Percentiles rank a stretch among this genome's conserved stretches.
Conservation (phyloP, 1,140 invertebrate genomes). For the Heliconius nattereri region DNA sequence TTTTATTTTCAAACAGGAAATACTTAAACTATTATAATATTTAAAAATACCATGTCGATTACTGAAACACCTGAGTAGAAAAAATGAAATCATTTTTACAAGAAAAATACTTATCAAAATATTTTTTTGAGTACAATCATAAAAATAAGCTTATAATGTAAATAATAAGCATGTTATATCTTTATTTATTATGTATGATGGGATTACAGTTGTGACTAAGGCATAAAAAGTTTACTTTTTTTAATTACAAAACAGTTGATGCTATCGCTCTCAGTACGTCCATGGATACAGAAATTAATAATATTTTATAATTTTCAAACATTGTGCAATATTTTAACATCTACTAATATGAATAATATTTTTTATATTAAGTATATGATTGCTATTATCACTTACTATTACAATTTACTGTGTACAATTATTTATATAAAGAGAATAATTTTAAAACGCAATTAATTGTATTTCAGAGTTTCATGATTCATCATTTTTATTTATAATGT, state of each 20-base stretch:
- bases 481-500: no score
- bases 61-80: neutral
- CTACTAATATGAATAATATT: no score
- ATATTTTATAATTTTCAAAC: neutral
- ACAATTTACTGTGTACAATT: no score
- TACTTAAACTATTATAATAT: neutral
- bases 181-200: neutral
- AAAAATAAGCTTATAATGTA: neutral
- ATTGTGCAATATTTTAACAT: neutral
- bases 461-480: no score
- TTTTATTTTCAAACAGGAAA: no score
- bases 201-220: neutral
- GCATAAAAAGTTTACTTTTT: neutral
- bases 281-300: neutral
- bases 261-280: neutral
- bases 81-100: neutral
- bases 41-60: neutral
- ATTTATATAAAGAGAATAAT: no score
- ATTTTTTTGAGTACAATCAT: neutral
- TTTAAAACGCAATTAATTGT: no score
- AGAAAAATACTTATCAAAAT: neutral
- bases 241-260: neutral
- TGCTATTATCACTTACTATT: no score
- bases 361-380: no score
- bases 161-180: neutral